Conservation (phyloP, 2,888 invertebrate species). For the Eustalomyia histrio region DNA sequence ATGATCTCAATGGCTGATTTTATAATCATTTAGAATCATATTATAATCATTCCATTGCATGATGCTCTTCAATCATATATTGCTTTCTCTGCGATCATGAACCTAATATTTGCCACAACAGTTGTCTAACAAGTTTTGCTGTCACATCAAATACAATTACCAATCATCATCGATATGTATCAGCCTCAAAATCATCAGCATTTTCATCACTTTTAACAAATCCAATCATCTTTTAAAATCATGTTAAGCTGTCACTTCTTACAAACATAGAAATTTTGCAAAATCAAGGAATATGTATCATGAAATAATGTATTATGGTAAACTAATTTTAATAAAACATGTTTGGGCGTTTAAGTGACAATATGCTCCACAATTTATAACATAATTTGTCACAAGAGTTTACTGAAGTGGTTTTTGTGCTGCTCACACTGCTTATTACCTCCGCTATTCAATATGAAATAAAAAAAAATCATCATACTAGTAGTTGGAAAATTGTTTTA, state of each 20-base stretch:
- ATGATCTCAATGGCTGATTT: too few species aligned
- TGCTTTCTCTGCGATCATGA: too few species aligned
- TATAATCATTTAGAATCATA: too few species aligned
- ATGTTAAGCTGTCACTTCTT: constrained; percentile 58
- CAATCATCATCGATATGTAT: neutral
- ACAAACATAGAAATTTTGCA: constrained; percentile 23
- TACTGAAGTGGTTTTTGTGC: constrained; percentile 25
- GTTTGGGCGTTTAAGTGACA: constrained; percentile 52
- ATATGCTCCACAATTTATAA: constrained; percentile 46
- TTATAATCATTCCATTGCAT: too few species aligned
- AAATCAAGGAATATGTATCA: too few species aligned
- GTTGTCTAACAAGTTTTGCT: neutral
- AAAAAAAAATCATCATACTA: constrained; percentile 10
- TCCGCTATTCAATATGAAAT: neutral
- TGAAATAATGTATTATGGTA: constrained; percentile 41
- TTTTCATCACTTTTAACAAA: constrained; percentile 53
- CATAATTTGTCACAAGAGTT: constrained; percentile 52
- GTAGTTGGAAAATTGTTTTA: constrained; percentile 27
- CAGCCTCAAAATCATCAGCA: constrained; percentile 25
- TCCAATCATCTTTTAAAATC: constrained; percentile 60
- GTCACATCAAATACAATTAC: neutral
- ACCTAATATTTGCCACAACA: neutral
- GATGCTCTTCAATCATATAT: too few species aligned
- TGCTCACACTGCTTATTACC: neutral
- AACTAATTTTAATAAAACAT: constrained; percentile 40